Evolutionary conservation across 2,113 vertebrate species (phyloP).

Genomic region (Montifringilla adamsi): DNA sequence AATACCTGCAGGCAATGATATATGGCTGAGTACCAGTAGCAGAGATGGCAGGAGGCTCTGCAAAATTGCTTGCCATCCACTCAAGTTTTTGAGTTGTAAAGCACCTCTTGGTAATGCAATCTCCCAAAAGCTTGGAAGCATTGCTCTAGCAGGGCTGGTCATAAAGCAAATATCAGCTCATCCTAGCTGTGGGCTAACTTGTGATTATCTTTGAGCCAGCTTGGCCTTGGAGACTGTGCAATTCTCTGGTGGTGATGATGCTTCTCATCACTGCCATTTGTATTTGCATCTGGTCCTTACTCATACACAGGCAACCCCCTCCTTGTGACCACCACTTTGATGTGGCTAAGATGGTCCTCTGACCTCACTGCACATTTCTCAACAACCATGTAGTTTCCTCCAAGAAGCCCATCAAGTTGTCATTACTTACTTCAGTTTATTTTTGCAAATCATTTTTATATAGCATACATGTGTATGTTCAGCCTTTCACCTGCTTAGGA

Average conservation of each 20-base stretch:
- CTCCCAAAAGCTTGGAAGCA: neutral
- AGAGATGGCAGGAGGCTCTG: neutral
- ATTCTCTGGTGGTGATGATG: neutral
- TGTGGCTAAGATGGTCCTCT: neutral
- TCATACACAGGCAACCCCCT: neutral
- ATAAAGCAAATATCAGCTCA: neutral
- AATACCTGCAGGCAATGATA: neutral
- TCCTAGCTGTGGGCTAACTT: neutral
- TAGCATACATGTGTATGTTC: neutral
- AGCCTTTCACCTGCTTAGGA: conserved; percentile 26
- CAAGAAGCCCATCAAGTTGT: conserved; percentile 25
- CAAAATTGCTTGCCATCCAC: neutral
- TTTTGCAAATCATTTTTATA: conserved; percentile 19
- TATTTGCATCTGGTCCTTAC: neutral
- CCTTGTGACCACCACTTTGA: neutral
- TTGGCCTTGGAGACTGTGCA: neutral
- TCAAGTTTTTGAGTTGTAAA: neutral
- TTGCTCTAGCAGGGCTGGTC: neutral
- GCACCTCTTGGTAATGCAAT: neutral
- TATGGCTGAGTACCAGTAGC: neutral
- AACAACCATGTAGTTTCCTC: neutral
- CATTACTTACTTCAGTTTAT: conserved; percentile 20
- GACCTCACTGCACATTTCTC: neutral
- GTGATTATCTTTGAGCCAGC: neutral
- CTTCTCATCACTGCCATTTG: neutral